phyloP scores from a whole-genome alignment of 1,140 invertebrate genomes.

The Ptiloglossa arizonensis region DNA sequence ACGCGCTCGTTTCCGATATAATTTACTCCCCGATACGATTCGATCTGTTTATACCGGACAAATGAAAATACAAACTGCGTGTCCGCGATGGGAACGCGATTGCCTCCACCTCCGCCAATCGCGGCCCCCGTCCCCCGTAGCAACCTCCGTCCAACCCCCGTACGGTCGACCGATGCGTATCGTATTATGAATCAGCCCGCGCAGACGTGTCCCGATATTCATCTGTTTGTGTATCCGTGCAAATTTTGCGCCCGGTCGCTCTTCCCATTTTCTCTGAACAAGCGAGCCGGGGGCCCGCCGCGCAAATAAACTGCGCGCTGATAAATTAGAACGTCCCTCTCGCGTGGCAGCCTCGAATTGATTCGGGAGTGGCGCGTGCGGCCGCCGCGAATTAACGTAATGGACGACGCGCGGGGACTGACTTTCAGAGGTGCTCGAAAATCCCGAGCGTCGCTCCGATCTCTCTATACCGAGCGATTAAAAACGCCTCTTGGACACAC shows the following conservation, averaged over 20 bases:
- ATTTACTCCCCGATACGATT: not conserved
- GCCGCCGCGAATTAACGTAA: constrained; percentile 62
- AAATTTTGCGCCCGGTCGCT: constrained; percentile 26
- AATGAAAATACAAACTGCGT: constrained; percentile 16
- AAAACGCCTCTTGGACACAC: constrained; percentile 6
- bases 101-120: not conserved
- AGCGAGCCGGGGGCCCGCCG: constrained; percentile 1
- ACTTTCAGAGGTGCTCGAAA: constrained; percentile 50
- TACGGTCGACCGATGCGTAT: not conserved
- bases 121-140: too few species aligned
- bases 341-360: constrained; percentile 25
- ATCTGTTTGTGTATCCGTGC: constrained; percentile 35
- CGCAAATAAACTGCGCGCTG: constrained; percentile 62
- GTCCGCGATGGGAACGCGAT: not conserved
- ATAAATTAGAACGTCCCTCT: constrained; percentile 57
- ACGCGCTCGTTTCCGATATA: not conserved
- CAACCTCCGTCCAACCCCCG: too few species aligned
- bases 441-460: constrained; percentile 9
- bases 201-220: constrained; percentile 28
- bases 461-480: constrained; percentile 42
- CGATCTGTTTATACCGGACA: constrained; percentile 1
- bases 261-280: constrained; percentile 42
- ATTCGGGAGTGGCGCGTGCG: constrained; percentile 37
- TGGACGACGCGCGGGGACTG: constrained; percentile 35
- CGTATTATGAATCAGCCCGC: constrained; percentile 28